Evolutionary conservation across 2,113 vertebrate genomes (phyloP), one percentile per base, ranked within the genome.

Genomic region (Phoxinus phoxinus): DNA sequence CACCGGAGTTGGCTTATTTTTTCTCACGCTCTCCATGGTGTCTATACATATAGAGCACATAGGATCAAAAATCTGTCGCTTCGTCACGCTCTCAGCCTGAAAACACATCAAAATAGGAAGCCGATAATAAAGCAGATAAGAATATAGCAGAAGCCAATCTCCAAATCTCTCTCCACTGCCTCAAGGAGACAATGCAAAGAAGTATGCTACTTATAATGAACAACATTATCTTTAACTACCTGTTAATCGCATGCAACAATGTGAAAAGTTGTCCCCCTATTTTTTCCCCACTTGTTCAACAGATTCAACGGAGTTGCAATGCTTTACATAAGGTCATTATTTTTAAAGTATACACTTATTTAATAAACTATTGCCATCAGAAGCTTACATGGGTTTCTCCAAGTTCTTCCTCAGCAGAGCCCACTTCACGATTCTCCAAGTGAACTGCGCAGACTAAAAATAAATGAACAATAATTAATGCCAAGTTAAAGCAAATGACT

Each of bases 361-460:
- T n/a, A 72, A 72, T 12, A 44, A 72, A 44, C 35, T 41, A 2
- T 44, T 21, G 7, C 5, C 8, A 56, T 4, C 46, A 76, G 25
- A 63, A 25, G 48, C 51, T 23, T 82, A 88, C 84, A 73, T 30
- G 51, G 6, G 5, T 63, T 17, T 44, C 69, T 44, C 48, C 21
- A 30, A 78, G 13, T 0, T 17, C 4, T 30, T 85, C 87, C 13
- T 83, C 81, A 27, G 56, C 73, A 32, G 79, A 86, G 53, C 86
- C 73, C 56, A 84, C 53, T 6, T 74, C 53, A 25, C 72, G 56
- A 30, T 65, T 73, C 44, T 86, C 81, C 74, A 30, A 61, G 21
- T 84, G 74, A 48, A 53, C n/a, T 19, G 84, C 73, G 46, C 44
- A 80, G n/a, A 48, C 87, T 88, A 58, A 21, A 23, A 69, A 73